Conservation (phyloP, 2,113 vertebrate genomes). For the Xenopus borealis region DNA sequence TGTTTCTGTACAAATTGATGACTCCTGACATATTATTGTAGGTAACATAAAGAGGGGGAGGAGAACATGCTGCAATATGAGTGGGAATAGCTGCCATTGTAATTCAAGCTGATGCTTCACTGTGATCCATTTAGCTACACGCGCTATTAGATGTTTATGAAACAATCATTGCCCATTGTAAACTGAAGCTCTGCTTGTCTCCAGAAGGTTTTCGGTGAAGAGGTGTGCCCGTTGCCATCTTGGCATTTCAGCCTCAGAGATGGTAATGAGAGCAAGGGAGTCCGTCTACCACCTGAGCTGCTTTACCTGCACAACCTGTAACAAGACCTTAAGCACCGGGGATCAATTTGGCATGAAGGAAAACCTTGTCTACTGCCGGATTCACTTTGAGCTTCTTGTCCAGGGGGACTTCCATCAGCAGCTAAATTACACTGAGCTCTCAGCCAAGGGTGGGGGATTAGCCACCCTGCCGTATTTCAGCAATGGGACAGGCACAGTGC, state of each 20-base stretch:
- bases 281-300: slow-evolving; percentile 98
- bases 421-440: slow-evolving; percentile 94
- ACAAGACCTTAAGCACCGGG: slow-evolving; percentile 94
- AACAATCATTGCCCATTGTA: not conserved
- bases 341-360: slow-evolving; percentile 99
- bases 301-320: slow-evolving; percentile 97
- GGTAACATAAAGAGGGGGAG: no score
- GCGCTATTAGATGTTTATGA: not conserved
- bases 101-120: no score
- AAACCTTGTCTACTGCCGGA: slow-evolving; percentile 94
- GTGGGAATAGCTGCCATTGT: no score
- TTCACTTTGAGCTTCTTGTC: slow-evolving; percentile 93
- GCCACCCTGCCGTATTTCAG: slow-evolving; percentile 85
- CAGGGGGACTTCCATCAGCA: slow-evolving; percentile 90
- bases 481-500: slow-evolving; percentile 88
- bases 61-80: no score
- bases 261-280: slow-evolving; percentile 98
- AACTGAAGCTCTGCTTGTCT: slow-evolving; percentile 61
- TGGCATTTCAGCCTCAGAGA: slow-evolving; percentile 97
- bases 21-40: no score
- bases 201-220: slow-evolving; percentile 99
- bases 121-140: no score
- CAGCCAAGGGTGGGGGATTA: slow-evolving; percentile 86
- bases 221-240: slow-evolving; percentile 99
- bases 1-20: no score